Conservation (phyloP, 2,113 vertebrate species). For the Oryzias celebensis region DNA sequence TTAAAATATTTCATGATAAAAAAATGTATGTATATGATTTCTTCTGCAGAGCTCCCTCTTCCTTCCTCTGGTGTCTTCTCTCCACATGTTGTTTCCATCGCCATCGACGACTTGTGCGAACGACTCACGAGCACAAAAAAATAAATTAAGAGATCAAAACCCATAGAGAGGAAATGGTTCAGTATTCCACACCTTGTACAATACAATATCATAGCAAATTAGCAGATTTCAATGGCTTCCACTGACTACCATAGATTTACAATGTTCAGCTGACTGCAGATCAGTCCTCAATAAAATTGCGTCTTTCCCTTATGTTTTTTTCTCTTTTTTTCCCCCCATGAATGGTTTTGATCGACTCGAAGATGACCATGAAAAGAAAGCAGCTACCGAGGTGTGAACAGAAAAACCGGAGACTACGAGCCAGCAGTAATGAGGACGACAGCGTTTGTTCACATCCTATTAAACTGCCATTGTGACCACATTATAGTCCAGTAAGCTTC, state of each 20-base stretch:
- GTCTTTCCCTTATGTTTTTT: slow-evolving; percentile 69
- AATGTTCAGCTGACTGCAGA: slow-evolving; percentile 75
- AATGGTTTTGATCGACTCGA: slow-evolving; percentile 76
- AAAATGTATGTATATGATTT: slow-evolving; percentile 76
- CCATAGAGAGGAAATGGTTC: slow-evolving; percentile 76
- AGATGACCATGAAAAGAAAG: slow-evolving; percentile 81
- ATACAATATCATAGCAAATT: slow-evolving; percentile 83
- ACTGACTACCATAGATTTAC: slow-evolving; percentile 81
- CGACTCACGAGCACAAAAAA: slow-evolving; percentile 76
- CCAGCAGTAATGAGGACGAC: slow-evolving; percentile 77
- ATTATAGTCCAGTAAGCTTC: slow-evolving; percentile 96
- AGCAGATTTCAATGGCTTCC: slow-evolving; percentile 79
- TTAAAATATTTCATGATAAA: slow-evolving; percentile 82
- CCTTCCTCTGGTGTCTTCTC: slow-evolving; percentile 28
- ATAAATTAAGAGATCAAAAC: slow-evolving; percentile 79
- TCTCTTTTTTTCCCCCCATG: slow-evolving; percentile 37
- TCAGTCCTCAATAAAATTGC: slow-evolving; percentile 64
- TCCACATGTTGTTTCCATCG: slow-evolving; percentile 1
- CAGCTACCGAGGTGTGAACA: slow-evolving; percentile 84
- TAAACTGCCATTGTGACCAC: slow-evolving; percentile 84
- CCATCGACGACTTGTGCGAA: slow-evolving; percentile 62
- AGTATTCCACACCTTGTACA: slow-evolving; percentile 80
- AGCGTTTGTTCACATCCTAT: slow-evolving; percentile 81
- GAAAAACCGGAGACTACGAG: slow-evolving; percentile 80
- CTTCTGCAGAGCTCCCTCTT: slow-evolving; percentile 55